Evolutionary conservation across 2,888 invertebrate species (phyloP).

Genomic region (Dicycla oo): DNA sequence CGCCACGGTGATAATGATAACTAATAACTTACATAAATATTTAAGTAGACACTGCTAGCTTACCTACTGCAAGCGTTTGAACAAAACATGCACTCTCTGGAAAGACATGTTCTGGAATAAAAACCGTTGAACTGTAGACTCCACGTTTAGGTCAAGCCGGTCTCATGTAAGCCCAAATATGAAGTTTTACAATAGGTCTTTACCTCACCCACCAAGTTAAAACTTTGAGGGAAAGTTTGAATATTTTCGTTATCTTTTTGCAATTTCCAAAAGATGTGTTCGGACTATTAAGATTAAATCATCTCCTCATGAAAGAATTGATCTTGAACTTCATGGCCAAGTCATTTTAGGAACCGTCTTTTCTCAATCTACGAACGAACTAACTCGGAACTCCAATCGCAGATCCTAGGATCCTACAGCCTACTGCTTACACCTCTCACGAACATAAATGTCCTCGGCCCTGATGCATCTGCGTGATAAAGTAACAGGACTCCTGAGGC

Average conservation of each 20-base stretch:
- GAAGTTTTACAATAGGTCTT: not conserved
- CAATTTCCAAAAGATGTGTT: not conserved
- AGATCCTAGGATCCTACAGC: not conserved
- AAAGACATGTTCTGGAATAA: not conserved
- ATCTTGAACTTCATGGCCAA: not conserved
- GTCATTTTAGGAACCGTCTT: not conserved
- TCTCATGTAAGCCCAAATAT: not conserved
- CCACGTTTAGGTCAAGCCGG: not conserved
- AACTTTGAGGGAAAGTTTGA: not conserved
- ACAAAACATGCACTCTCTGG: slow-evolving; percentile 15
- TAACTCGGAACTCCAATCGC: not conserved
- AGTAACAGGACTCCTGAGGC: not conserved
- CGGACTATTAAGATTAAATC: not conserved
- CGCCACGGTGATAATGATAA: slow-evolving; percentile 49
- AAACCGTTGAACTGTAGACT: not conserved
- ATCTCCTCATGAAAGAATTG: not conserved
- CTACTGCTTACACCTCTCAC: not conserved
- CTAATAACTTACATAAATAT: slow-evolving; percentile 39
- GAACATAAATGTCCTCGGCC: no score
- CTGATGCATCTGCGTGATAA: not conserved
- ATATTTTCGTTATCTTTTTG: not conserved
- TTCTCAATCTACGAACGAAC: not conserved
- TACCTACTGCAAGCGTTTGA: slow-evolving; percentile 11
- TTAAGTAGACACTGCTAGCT: no score
- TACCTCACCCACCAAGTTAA: not conserved